A percentile compares a stretch with the other conserved stretches of the same genome.
These are phyloP conservation scores for Siderastrea radians DNA, from an alignment of 92 coral and sea anemone genomes.

Conservation along the genomic window DNA sequence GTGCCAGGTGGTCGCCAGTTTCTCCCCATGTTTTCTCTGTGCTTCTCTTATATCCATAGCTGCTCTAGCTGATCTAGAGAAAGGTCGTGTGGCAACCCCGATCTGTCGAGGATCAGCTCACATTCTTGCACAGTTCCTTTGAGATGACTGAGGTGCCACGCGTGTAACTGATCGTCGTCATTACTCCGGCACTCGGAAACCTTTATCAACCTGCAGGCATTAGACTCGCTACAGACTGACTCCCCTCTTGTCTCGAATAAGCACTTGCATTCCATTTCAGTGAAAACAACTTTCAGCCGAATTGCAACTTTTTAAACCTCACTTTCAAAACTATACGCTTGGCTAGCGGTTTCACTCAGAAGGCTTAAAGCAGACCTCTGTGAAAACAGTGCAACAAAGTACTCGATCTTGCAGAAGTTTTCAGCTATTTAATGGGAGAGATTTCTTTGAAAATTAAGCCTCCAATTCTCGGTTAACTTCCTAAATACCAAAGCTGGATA, in stretches of 20 bases:
- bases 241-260: conserved; percentile 51
- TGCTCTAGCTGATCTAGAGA: conserved; percentile 56
- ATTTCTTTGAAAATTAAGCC: no score
- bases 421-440: no score
- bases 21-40: conserved; percentile 62
- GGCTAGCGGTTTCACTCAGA: no score
- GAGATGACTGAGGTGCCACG: conserved; percentile 43
- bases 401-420: no score
- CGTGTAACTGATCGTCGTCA: conserved; percentile 28
- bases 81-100: conserved; percentile 59
- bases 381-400: no score
- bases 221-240: conserved; percentile 26
- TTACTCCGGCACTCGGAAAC: conserved; percentile 51
- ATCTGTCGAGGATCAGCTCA: conserved; percentile 70
- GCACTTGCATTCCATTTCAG: conserved; percentile 55
- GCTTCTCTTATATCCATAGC: conserved; percentile 72
- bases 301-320: no score
- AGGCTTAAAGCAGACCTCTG: no score
- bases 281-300: not conserved
- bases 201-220: conserved; percentile 28
- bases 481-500: no score
- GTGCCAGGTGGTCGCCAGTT: conserved; percentile 70
- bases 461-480: no score
- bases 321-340: no score
- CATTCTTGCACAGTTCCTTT: conserved; percentile 52